A percentile compares a stretch with the other conserved stretches of the same genome.
Evolutionary conservation across 64 coral and sea anemone genomes (phyloP).

Genomic region (Montipora capricornis): DNA sequence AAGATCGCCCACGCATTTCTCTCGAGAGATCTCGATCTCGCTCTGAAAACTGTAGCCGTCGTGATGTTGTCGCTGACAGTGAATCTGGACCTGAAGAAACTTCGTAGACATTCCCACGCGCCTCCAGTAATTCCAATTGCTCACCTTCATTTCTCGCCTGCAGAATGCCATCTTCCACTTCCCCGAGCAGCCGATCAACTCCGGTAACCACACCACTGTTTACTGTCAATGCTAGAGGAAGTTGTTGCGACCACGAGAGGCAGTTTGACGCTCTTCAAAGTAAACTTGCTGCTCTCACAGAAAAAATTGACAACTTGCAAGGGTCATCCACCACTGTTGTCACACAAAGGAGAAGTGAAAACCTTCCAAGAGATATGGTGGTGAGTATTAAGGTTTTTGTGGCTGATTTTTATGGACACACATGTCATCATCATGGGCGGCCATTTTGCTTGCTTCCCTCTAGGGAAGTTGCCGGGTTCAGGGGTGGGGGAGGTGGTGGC

Average conservation of each 20-base stretch:
- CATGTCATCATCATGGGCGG: too few relatives aligned
- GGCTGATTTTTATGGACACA: too few relatives aligned
- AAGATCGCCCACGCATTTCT: conserved; percentile 4
- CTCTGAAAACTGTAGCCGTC: too few relatives aligned
- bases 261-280: too few relatives aligned
- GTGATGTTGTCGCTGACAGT: too few relatives aligned
- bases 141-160: background rate
- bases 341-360: background rate
- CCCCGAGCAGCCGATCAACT: background rate
- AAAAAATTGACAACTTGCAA: conserved; percentile 5
- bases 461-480: too few relatives aligned
- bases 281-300: too few relatives aligned
- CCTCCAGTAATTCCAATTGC: too few relatives aligned
- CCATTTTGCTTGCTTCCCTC: too few relatives aligned
- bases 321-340: background rate
- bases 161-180: background rate
- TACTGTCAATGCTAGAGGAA: conserved; percentile 1
- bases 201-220: background rate
- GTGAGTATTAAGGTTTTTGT: background rate
- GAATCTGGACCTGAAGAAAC: too few relatives aligned
- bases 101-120: too few relatives aligned
- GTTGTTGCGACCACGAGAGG: background rate
- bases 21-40: background rate
- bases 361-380: conserved; percentile 14
- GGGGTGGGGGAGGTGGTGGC: too few relatives aligned